Evolutionary conservation across 2,113 vertebrate species (phyloP).

Genomic region (Halichoeres trimaculatus): DNA sequence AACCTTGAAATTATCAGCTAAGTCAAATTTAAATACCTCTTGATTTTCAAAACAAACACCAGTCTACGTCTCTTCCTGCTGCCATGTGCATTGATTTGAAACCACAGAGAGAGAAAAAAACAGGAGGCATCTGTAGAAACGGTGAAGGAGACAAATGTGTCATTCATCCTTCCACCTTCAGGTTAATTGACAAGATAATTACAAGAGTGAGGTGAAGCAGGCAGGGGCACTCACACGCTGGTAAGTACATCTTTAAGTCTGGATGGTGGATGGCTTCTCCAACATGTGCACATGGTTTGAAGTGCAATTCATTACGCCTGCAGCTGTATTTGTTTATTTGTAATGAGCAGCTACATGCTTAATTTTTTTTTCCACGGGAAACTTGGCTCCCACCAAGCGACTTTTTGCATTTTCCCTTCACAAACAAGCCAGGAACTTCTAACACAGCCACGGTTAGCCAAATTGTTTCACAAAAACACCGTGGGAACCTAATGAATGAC

Average conservation of each 20-base stretch:
- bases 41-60: constrained; percentile 29
- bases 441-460: constrained; percentile 8
- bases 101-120: constrained; percentile 5
- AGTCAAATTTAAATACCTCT: constrained; percentile 46
- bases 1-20: constrained; percentile 52
- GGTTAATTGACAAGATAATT: constrained; percentile 76
- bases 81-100: constrained; percentile 29
- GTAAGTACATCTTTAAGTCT: constrained; percentile 35
- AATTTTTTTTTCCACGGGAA: constrained; percentile 60
- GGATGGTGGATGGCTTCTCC: constrained; percentile 17
- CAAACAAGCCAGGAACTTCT: constrained; percentile 34
- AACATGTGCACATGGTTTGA: constrained; percentile 58
- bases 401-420: constrained; percentile 34
- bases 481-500: constrained; percentile 9
- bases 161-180: constrained; percentile 65
- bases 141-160: constrained; percentile 39
- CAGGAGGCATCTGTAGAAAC: constrained; percentile 17
- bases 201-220: constrained; percentile 48
- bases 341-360: constrained; percentile 48
- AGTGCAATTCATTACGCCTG: constrained; percentile 62
- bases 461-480: constrained; percentile 25
- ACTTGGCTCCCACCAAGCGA: constrained; percentile 44
- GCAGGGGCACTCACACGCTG: constrained; percentile 22
- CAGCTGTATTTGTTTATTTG: constrained; percentile 77
- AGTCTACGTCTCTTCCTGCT: background rate